phyloP scores from a whole-genome alignment of 2,797 vertebrate species.

The Typhlichthys subterraneus region DNA sequence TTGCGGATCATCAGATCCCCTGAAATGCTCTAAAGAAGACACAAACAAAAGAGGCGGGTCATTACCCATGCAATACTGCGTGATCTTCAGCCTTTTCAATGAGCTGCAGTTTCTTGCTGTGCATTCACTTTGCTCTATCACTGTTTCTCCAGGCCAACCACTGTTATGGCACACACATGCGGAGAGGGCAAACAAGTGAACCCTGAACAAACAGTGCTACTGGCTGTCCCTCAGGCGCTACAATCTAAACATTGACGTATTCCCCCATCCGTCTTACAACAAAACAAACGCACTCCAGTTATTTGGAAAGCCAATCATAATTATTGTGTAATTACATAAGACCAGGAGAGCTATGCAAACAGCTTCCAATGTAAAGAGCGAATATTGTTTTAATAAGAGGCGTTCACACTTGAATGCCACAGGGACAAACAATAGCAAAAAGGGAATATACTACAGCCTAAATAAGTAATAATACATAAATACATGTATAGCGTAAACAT shows the following conservation, averaged over 20 bases:
- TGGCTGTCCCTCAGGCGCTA: constrained; percentile 62
- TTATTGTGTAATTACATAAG: constrained; percentile 75
- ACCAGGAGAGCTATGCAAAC: constrained; percentile 42
- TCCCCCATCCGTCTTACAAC: constrained; percentile 33
- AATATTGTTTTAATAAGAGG: constrained; percentile 62
- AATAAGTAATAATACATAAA: constrained; percentile 15
- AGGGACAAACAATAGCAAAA: constrained; percentile 27
- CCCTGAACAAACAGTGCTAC: constrained; percentile 59
- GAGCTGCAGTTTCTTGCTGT: constrained; percentile 11
- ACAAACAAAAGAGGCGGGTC: constrained; percentile 1
- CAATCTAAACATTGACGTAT: constrained; percentile 8
- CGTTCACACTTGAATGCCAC: constrained; percentile 24
- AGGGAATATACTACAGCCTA: background rate
- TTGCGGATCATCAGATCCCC: constrained; percentile 96
- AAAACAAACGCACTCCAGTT: constrained; percentile 62
- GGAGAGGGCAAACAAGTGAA: constrained; percentile 54
- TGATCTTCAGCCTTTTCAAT: constrained; percentile 35
- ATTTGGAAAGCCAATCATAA: constrained; percentile 72
- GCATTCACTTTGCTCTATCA: constrained; percentile 37
- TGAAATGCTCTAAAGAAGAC: constrained; percentile 80
- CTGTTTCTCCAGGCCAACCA: constrained; percentile 35
- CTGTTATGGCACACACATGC: constrained; percentile 53
- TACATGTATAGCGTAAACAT: constrained; percentile 11
- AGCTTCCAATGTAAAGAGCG: constrained; percentile 52
- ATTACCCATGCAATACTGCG: constrained; percentile 1